Evolutionary conservation across 2,888 invertebrate genomes (phyloP), one percentile per base, ranked within the genome.

Genomic region (Campoletis raptor): DNA sequence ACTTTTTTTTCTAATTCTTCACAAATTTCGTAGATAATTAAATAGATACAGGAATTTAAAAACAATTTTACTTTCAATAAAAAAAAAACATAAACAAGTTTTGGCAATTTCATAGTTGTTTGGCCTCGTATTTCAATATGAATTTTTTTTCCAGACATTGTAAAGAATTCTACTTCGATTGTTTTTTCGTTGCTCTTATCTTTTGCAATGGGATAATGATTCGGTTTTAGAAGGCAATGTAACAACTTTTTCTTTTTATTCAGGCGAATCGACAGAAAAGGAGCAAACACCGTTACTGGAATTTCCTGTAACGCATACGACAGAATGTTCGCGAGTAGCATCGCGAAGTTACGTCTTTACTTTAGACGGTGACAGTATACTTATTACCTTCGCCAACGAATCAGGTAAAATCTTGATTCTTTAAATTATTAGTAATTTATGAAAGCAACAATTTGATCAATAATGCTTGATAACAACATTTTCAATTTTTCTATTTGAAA

Each of bases 251-350:
- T 37, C 21, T 77, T 30, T 21, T n/a, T 37, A 2, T 88, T n/a
- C 85, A 92, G 93, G 91, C 77, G 93, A 93, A 48, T 85, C 90
- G 12, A 88, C 86, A 69, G 90, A 90, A 40, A 92, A 92, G 86
- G 93, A 94, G 8, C 90, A 91, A 77, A 88, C 88, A 45, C 89
- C 90, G 93, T 95, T 96, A 91, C 94, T 96, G 90, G 97, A 97
- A 94, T 97, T 97, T 92, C 96, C 97, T 86, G 95, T 97, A 90
- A 96, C 96, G 93, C 95, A 95, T 86, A 96, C 95, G 90, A 96
- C 96, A 91, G 97, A 97, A 95, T 97, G 96, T 94, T 96, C 97
- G 88, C 95, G 96, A 92, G 96, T 97, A 88, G 96, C 97, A 72
- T 95, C 95, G 83, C 95, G 95, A 91, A 96, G 97, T 81, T 97